Percentiles rank a stretch among this genome's conserved stretches.
Conservation (phyloP, 2,888 invertebrate species). For the Cryptocephalus primarius region DNA sequence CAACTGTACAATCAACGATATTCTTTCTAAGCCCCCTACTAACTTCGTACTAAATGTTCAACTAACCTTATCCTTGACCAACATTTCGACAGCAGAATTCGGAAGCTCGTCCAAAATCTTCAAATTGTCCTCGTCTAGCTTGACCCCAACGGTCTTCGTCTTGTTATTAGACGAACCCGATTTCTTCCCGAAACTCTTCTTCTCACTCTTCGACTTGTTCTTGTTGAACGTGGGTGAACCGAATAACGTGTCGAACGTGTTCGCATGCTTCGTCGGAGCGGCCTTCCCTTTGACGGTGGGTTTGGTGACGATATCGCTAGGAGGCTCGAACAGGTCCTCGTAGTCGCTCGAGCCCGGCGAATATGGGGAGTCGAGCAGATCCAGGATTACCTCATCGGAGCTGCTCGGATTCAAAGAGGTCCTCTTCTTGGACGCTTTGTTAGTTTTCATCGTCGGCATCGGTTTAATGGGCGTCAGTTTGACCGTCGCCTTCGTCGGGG, state of each 20-base stretch:
- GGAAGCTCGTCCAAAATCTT: slow-evolving; percentile 82
- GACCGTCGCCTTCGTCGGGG: slow-evolving; percentile 45
- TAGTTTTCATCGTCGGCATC: slow-evolving; percentile 32
- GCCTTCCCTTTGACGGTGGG: slow-evolving; percentile 18
- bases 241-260: slow-evolving; percentile 55
- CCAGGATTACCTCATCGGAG: slow-evolving; percentile 43
- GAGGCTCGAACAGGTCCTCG: slow-evolving; percentile 79
- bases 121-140: slow-evolving; percentile 69
- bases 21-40: too few relatives aligned
- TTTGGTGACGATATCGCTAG: slow-evolving; percentile 33
- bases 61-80: slow-evolving; percentile 84
- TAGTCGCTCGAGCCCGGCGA: slow-evolving; percentile 83
- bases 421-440: slow-evolving; percentile 15
- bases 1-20: too few relatives aligned
- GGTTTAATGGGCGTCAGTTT: slow-evolving; percentile 50
- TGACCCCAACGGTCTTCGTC: slow-evolving; percentile 59
- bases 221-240: slow-evolving; percentile 39
- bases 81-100: slow-evolving; percentile 87
- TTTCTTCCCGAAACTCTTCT: slow-evolving; percentile 15
- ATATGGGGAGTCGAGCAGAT: slow-evolving; percentile 75
- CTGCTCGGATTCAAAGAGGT: slow-evolving; percentile 22
- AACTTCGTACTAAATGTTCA: too few relatives aligned
- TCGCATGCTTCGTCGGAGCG: slow-evolving; percentile 30
- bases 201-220: slow-evolving; percentile 16
- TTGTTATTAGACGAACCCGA: slow-evolving; percentile 31